Evolutionary conservation across 2,113 vertebrate species (phyloP).

Genomic region (Phalacrocorax brasilianus): DNA sequence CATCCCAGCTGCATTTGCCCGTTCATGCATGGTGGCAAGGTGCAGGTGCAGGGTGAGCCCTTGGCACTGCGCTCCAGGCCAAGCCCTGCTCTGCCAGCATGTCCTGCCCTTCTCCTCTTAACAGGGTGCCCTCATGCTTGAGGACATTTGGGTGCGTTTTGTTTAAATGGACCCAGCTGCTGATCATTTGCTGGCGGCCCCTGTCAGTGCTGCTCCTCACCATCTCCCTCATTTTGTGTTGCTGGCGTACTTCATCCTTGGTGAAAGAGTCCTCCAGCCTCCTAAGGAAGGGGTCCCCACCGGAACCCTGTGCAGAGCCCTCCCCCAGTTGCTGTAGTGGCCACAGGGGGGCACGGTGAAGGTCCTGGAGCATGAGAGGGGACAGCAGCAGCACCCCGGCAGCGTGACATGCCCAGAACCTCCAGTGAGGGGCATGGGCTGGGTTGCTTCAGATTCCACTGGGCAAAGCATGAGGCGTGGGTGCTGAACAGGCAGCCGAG

Average conservation of each 20-base stretch:
- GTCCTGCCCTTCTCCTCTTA: background rate
- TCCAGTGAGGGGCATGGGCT: background rate
- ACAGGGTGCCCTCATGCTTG: background rate
- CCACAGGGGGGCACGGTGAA: background rate
- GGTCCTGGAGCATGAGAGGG: background rate
- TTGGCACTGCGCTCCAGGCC: fast-evolving
- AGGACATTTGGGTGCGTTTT: background rate
- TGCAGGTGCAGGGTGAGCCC: background rate
- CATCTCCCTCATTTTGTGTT: background rate
- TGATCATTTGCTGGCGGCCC: background rate
- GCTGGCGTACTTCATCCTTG: background rate
- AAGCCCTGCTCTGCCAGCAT: background rate
- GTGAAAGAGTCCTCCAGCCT: background rate
- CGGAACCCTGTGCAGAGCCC: background rate
- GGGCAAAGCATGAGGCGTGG: background rate
- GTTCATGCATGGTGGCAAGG: fast-evolving
- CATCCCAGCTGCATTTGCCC: fast-evolving
- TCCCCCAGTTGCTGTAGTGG: background rate
- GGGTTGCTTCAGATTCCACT: background rate
- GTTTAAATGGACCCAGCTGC: background rate
- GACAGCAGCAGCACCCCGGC: background rate
- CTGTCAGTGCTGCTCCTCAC: background rate
- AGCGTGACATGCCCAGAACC: background rate
- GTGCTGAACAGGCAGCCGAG: too few relatives aligned
- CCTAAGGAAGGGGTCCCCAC: background rate